Percentiles rank a stretch among this genome's conserved stretches.
Conservation (phyloP, 2,888 invertebrate genomes). For the Entomobrya multifasciata region DNA sequence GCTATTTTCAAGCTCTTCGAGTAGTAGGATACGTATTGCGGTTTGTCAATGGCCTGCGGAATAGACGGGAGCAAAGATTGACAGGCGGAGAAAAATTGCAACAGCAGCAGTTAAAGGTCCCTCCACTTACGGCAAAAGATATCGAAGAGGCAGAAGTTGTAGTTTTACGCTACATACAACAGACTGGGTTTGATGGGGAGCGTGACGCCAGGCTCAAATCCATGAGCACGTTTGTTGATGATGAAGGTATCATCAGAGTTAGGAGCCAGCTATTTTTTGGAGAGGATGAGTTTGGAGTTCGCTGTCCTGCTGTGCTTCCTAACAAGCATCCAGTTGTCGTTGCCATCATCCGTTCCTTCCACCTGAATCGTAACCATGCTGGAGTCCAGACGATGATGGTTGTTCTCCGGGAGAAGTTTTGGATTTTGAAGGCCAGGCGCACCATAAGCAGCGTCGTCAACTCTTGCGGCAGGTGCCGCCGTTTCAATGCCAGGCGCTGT, state of each 20-base stretch:
- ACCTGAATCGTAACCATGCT: not conserved
- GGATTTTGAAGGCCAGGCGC: not conserved
- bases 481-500: not conserved
- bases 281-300: not conserved
- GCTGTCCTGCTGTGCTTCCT: constrained; percentile 3
- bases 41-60: not conserved
- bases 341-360: not conserved
- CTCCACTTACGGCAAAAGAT: not conserved
- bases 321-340: not conserved
- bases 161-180: not conserved
- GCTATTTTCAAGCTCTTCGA: not conserved
- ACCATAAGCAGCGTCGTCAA: not conserved
- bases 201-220: not conserved
- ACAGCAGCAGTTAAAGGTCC: no score
- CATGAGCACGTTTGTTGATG: not conserved
- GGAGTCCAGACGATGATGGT: not conserved
- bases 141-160: no score
- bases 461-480: constrained; percentile 78
- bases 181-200: not conserved
- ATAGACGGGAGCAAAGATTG: not conserved
- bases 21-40: not conserved
- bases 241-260: not conserved
- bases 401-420: not conserved
- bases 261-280: not conserved
- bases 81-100: not conserved